These are phyloP conservation scores for Rhombomys opimus DNA, from an alignment of 2,113 vertebrate species.

Conservation along the genomic window DNA sequence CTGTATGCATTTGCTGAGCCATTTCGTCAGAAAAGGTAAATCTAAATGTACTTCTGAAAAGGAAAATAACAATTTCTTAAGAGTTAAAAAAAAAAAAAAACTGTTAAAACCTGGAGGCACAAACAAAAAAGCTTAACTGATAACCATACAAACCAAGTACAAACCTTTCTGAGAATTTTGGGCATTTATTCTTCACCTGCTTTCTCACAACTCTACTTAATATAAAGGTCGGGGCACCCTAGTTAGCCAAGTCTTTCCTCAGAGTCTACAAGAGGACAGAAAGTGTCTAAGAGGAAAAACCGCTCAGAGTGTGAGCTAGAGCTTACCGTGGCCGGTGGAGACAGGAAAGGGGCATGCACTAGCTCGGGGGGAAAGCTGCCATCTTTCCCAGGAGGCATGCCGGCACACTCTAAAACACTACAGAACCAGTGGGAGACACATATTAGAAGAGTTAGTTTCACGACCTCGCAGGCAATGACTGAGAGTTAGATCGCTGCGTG, in stretches of 20 bases:
- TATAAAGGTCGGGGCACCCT: neutral
- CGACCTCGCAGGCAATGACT: neutral
- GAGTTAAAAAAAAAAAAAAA: neutral
- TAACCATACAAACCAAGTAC: neutral
- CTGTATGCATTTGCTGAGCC: neutral
- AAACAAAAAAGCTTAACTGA: neutral
- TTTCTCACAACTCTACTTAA: constrained; percentile 42
- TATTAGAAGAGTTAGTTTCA: constrained; percentile 63
- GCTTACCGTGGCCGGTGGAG: constrained; percentile 54
- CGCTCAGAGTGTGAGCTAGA: constrained; percentile 23
- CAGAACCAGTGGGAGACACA: constrained; percentile 53
- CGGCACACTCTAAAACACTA: constrained; percentile 64
- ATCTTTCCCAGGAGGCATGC: constrained; percentile 70
- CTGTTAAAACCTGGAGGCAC: neutral
- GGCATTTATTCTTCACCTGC: neutral
- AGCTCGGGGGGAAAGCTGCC: neutral
- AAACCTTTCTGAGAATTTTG: neutral
- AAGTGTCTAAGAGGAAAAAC: constrained; percentile 19
- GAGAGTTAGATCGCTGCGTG: neutral
- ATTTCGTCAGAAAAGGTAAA: constrained; percentile 12
- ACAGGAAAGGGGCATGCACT: constrained; percentile 51
- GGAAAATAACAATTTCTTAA: constrained; percentile 19
- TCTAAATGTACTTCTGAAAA: constrained; percentile 41
- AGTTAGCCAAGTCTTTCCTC: constrained; percentile 7
- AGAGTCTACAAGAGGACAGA: neutral